Base-by-base conservation (phyloP, 2,888 invertebrate species). In the Stratiomys singularior region DNA sequence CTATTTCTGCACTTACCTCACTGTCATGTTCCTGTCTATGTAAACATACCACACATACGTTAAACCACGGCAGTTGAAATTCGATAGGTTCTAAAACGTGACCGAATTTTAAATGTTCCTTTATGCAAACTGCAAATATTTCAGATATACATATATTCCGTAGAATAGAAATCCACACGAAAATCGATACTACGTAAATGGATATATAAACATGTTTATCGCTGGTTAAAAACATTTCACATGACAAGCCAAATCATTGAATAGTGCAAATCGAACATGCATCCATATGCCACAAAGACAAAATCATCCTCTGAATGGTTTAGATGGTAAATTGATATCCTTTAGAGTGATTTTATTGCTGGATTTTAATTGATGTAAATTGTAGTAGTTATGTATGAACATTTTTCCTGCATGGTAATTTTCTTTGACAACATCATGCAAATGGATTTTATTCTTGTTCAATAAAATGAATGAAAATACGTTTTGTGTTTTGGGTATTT, bases 1-100 rank as follows among this genome's bases (percentile, higher is more conserved):
- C 52, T 52, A 18, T 9, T 37, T 37, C 37, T 37, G 9, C 37
- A n/a, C 9, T 37, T 9, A 37, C 37, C 37, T 37, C 37, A 5
- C 4, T 13, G 52, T 13, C 52, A 52, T n/a, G 52, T 18, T 52
- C 52, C 52, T 52, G 52, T 52, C 52, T 52, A 4, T 18, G 52
- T 18, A 52, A 52, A 52, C 52, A 52, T 52, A 18, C 52, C 52
- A 18, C 4, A 52, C 52, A 52, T 52, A 52, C 52, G 15, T 52
- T 5, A 18, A 52, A 52, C 18, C 15, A 52, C 52, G 4, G 15
- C 18, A 37, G 37, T 9, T 5, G 37, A 37, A 9, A n/a, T 52
- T 52, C 52, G 52, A 52, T 52, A 52, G 52, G 52, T 52, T 52
- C 15, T 52, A 52, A 52, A 9, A 52, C 52, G 52, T 52, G 52